phyloP scores from a whole-genome alignment of 2,888 invertebrate species.

The Lamproptera curius region DNA sequence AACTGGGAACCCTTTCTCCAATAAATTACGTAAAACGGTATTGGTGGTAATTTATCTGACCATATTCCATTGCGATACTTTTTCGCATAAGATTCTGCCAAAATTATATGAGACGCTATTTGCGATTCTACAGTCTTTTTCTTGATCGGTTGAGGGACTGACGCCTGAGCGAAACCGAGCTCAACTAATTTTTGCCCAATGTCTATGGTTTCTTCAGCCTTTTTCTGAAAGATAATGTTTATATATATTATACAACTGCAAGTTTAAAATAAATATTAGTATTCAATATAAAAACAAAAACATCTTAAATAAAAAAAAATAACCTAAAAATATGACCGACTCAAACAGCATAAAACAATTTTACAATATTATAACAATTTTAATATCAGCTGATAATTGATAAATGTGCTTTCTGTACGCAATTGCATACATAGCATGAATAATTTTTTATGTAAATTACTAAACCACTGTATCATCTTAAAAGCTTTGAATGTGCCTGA shows the following conservation, averaged over 20 bases:
- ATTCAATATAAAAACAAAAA: too few species aligned
- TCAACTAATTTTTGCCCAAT: slow-evolving; percentile 67
- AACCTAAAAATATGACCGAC: too few species aligned
- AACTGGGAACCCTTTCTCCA: slow-evolving; percentile 58
- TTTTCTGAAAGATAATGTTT: slow-evolving; percentile 45
- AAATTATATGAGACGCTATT: slow-evolving; percentile 53
- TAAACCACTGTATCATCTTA: too few species aligned
- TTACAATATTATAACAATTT: too few species aligned
- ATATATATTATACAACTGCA: too few species aligned
- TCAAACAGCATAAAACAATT: too few species aligned
- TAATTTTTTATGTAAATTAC: too few species aligned
- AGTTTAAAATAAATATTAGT: too few species aligned
- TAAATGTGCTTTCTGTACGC: too few species aligned
- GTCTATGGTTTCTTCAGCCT: slow-evolving; percentile 59
- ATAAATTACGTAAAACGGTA: slow-evolving; percentile 54
- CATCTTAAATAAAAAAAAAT: not conserved
- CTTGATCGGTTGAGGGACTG: slow-evolving; percentile 47
- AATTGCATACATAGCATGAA: too few species aligned
- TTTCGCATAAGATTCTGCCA: slow-evolving; percentile 62
- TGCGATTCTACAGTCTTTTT: slow-evolving; percentile 61
- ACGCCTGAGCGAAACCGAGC: slow-evolving; percentile 66
- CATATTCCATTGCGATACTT: slow-evolving; percentile 63
- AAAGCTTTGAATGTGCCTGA: too few species aligned
- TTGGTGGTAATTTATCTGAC: slow-evolving; percentile 63
- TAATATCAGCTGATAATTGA: too few species aligned